Evolutionary conservation across 2,888 invertebrate genomes (phyloP).

Genomic region (Cyclophora albipunctata): DNA sequence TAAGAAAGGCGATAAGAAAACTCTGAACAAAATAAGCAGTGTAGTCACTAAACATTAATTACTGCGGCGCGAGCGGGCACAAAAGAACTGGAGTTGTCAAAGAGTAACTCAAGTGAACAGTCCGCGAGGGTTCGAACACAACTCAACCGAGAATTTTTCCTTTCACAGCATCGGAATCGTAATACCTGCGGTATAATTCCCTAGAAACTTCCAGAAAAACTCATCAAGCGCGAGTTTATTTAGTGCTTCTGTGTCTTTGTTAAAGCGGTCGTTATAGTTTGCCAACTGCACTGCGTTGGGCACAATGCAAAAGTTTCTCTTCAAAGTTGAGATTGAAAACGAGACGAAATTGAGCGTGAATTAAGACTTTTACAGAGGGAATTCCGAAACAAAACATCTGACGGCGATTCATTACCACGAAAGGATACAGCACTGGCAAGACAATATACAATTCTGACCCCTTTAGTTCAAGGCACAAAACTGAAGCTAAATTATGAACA

Average conservation of each 20-base stretch:
- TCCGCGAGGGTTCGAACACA: constrained; percentile 22
- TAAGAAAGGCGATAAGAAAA: constrained; percentile 44
- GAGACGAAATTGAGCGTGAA: constrained; percentile 46
- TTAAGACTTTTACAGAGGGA: constrained; percentile 38
- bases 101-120: constrained; percentile 42
- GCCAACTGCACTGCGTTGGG: constrained; percentile 31
- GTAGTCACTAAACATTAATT: constrained; percentile 56
- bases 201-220: constrained; percentile 31
- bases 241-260: constrained; percentile 40
- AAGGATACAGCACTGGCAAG: not conserved
- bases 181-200: constrained; percentile 44
- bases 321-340: constrained; percentile 50
- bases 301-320: constrained; percentile 42
- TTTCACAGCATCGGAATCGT: constrained; percentile 24
- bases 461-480: not conserved
- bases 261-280: constrained; percentile 33
- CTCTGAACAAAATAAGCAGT: constrained; percentile 33
- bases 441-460: not conserved
- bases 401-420: constrained; percentile 22
- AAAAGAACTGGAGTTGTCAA: constrained; percentile 48
- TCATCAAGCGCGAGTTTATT: constrained; percentile 38
- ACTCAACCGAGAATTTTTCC: constrained; percentile 29
- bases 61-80: constrained; percentile 33
- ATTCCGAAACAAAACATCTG: constrained; percentile 36
- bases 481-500: too few relatives aligned